Conservation (phyloP, 2,113 vertebrate species). For the Rana temporaria region DNA sequence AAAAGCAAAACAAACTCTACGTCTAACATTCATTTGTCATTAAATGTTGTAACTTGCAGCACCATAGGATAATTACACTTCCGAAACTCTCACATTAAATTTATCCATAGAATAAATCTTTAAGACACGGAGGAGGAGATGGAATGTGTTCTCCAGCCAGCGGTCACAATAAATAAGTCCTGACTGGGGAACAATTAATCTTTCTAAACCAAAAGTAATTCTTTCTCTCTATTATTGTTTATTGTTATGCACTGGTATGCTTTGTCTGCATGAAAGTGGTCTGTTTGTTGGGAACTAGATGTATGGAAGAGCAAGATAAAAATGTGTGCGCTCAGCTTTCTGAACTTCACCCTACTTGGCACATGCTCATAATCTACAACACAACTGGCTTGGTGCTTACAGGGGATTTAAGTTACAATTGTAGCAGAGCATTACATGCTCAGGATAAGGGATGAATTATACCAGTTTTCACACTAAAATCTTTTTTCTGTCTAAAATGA, state of each 20-base stretch:
- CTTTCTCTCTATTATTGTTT: conserved; percentile 38
- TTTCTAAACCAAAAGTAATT: conserved; percentile 25
- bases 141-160: conserved; percentile 12
- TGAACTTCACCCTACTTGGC: conserved; percentile 48
- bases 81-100: not conserved
- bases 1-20: no score
- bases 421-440: conserved; percentile 12
- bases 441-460: not conserved
- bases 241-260: conserved; percentile 32
- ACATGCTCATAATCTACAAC: conserved; percentile 7
- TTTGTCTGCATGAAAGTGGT: conserved; percentile 40
- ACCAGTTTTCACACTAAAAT: not conserved
- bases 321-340: conserved; percentile 16
- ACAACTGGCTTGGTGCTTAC: not conserved
- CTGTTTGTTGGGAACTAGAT: conserved; percentile 23
- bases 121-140: not conserved
- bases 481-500: not conserved
- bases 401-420: not conserved
- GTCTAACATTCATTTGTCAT: not conserved
- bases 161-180: conserved; percentile 32
- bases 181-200: conserved; percentile 23
- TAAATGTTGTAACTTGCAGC: not conserved
- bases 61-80: not conserved
- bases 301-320: conserved; percentile 46
- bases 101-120: not conserved